These are phyloP conservation scores for Anoura caudifer DNA, from an alignment of 2,113 vertebrate genomes.

Conservation along the genomic window DNA sequence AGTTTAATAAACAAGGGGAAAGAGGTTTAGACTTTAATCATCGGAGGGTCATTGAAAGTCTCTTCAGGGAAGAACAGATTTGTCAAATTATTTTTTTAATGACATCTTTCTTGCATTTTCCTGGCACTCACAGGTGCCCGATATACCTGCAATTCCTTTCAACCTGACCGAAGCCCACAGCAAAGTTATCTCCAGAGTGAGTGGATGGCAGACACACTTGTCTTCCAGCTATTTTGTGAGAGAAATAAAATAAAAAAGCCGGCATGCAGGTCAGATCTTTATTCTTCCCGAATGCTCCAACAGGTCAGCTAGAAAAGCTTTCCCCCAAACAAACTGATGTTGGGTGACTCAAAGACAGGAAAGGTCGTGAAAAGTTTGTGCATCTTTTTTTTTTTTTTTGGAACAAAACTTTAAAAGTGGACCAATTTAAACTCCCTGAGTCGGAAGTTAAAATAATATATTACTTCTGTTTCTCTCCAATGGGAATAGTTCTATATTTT, in stretches of 20 bases:
- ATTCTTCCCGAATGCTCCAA: conserved; percentile 34
- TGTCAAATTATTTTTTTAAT: neutral
- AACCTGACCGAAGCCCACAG: conserved; percentile 20
- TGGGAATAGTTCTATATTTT: neutral
- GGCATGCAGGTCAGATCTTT: conserved; percentile 48
- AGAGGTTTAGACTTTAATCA: neutral
- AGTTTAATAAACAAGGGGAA: neutral
- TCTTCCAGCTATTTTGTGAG: neutral
- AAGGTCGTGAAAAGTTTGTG: conserved; percentile 28
- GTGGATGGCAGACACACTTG: neutral
- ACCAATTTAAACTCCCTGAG: conserved; percentile 32
- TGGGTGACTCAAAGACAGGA: conserved; percentile 60
- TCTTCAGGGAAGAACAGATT: neutral
- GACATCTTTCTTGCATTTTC: conserved; percentile 5
- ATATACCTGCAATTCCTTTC: conserved; percentile 36
- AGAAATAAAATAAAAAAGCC: conserved; percentile 53
- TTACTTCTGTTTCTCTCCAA: neutral
- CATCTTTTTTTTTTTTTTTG: neutral
- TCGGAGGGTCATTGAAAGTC: neutral
- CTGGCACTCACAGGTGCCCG: neutral
- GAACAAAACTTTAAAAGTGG: conserved; percentile 20
- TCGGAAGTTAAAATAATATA: conserved; percentile 41
- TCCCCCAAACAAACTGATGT: conserved; percentile 39
- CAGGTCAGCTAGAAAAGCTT: conserved; percentile 26
- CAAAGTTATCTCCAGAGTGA: conserved; percentile 32